Percentiles rank a stretch among this genome's conserved stretches.
Conservation (phyloP, 2,888 invertebrate species). For the Cephus nigrinus region DNA sequence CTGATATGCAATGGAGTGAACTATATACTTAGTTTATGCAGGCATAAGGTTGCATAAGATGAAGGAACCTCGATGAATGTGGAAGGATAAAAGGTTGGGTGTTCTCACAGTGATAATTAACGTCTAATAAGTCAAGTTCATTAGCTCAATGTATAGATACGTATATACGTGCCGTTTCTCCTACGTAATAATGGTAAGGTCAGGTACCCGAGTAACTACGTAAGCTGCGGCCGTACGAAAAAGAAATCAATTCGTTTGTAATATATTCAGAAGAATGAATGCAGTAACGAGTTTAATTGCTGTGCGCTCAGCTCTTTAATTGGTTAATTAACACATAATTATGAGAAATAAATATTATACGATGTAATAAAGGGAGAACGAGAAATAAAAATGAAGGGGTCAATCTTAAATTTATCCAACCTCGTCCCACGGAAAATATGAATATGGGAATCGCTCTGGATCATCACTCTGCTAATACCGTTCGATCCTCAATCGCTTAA, state of each 20-base stretch:
- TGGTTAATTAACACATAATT: background rate
- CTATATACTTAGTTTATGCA: background rate
- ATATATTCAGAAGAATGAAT: background rate
- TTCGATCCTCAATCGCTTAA: too few species aligned
- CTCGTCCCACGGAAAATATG: background rate
- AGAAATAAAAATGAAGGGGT: background rate
- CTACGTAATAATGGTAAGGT: background rate
- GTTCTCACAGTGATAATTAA: slow-evolving; percentile 37
- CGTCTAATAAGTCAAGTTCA: slow-evolving; percentile 38
- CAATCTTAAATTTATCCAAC: background rate
- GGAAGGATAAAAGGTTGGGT: slow-evolving; percentile 29
- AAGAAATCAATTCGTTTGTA: background rate
- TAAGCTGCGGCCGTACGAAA: background rate
- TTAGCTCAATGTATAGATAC: slow-evolving; percentile 20
- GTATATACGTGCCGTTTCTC: background rate
- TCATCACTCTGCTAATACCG: background rate
- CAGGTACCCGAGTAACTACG: background rate
- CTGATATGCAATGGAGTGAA: background rate
- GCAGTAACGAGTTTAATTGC: background rate
- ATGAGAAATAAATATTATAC: background rate
- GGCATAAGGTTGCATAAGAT: background rate
- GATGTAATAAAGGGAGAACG: background rate
- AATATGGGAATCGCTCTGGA: background rate
- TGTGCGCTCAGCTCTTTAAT: background rate
- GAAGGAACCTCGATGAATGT: background rate